Conservation (phyloP, 2,113 vertebrate species). For the western clawed frog (Xenopus tropicalis) region DNA sequence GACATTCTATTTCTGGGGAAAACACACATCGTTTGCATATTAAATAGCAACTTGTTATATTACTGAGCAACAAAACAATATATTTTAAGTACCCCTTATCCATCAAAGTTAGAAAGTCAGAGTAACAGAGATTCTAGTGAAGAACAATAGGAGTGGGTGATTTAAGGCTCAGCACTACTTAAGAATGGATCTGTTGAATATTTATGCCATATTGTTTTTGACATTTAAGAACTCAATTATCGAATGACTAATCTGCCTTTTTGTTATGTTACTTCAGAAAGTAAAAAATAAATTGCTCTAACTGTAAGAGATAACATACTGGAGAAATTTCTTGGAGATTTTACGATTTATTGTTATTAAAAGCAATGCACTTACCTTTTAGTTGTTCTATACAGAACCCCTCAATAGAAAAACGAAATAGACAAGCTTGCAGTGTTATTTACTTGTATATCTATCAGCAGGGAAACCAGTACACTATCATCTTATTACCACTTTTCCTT, state of each 20-base stretch:
- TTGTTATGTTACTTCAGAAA: constrained; percentile 65
- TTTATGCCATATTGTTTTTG: constrained; percentile 76
- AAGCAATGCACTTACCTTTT: background rate
- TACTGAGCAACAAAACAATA: constrained; percentile 55
- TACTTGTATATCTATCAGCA: no score
- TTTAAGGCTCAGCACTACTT: constrained; percentile 65
- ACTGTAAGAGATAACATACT: constrained; percentile 53
- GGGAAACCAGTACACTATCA: no score
- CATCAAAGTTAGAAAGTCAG: constrained; percentile 66
- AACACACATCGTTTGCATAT: constrained; percentile 31
- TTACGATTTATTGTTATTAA: constrained; percentile 44
- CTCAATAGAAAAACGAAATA: no score
- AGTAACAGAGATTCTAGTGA: constrained; percentile 68
- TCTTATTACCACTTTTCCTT: no score
- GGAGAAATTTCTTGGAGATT: constrained; percentile 51
- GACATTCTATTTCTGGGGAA: constrained; percentile 33
- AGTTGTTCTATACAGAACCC: no score
- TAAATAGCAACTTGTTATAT: constrained; percentile 30
- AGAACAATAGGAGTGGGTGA: constrained; percentile 66
- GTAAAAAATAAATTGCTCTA: constrained; percentile 54
- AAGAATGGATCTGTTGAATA: constrained; percentile 72
- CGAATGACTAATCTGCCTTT: constrained; percentile 74
- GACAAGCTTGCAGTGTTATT: no score
- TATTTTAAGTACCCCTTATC: constrained; percentile 59
- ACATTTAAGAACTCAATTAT: constrained; percentile 82